phyloP scores from a whole-genome alignment of 2,797 vertebrate genomes.

The Synaphobranchus kaupii region DNA sequence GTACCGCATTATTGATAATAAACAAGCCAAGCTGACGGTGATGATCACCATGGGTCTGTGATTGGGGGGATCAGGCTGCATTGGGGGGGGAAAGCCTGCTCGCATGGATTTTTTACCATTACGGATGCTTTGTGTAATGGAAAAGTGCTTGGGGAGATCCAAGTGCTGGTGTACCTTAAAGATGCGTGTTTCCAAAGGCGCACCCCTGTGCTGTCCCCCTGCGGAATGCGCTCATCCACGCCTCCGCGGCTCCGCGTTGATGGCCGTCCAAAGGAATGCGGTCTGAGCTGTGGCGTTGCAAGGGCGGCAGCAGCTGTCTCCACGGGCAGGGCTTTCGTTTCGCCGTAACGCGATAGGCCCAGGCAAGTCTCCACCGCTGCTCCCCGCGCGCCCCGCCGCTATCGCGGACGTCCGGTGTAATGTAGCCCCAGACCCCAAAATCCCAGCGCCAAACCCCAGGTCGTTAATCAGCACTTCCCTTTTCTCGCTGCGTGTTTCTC shows the following conservation, averaged over 20 bases:
- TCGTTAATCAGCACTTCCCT: constrained; percentile 55
- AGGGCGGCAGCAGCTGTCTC: neutral
- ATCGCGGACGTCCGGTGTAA: neutral
- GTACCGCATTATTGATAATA: neutral
- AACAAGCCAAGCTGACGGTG: neutral
- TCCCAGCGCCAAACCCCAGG: constrained; percentile 53
- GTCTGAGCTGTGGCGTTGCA: neutral
- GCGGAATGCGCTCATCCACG: neutral
- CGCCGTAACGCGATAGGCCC: neutral
- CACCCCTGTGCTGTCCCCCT: neutral
- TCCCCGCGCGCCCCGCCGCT: neutral
- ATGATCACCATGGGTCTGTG: neutral
- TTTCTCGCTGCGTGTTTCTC: constrained; percentile 15
- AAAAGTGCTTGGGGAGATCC: neutral
- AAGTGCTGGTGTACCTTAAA: neutral
- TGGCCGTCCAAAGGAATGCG: neutral
- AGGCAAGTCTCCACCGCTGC: neutral
- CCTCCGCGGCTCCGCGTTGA: neutral
- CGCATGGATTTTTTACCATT: neutral
- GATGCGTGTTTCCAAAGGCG: neutral
- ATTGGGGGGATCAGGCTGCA: neutral
- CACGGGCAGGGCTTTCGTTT: neutral
- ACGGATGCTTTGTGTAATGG: neutral
- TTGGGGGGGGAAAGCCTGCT: neutral
- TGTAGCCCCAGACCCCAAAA: constrained; percentile 33